These are phyloP conservation scores for Patagioenas fasciata DNA, from an alignment of 2,113 vertebrate species.

Conservation along the genomic window DNA sequence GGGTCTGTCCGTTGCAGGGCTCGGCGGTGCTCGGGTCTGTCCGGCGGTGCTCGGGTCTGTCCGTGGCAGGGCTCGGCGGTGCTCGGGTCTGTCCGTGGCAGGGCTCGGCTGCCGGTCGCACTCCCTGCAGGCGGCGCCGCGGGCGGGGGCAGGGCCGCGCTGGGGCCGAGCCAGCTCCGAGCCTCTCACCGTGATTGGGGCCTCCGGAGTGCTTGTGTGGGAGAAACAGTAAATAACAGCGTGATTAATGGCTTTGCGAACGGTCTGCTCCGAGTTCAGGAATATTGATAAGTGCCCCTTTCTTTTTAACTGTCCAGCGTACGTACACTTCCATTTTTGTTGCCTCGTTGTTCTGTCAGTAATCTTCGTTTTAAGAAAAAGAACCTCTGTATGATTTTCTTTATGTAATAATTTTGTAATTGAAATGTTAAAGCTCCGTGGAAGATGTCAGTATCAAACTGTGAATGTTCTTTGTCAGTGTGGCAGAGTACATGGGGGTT, in stretches of 20 bases:
- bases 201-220: background rate
- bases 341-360: background rate
- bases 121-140: no score
- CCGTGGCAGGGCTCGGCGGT: no score
- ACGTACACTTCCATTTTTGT: background rate
- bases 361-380: background rate
- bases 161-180: background rate
- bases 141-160: no score
- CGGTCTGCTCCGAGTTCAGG: background rate
- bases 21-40: no score
- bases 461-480: background rate
- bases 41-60: no score
- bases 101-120: no score
- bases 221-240: conserved; percentile 34
- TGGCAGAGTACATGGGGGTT: background rate
- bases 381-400: background rate
- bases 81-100: no score
- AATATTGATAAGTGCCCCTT: conserved; percentile 8
- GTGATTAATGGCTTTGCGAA: conserved; percentile 41
- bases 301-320: background rate
- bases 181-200: conserved; percentile 35
- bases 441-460: background rate
- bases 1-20: no score
- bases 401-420: background rate
- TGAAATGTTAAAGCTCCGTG: background rate